phyloP scores from a whole-genome alignment of 2,113 vertebrate species.

The Catharus bicknelli region DNA sequence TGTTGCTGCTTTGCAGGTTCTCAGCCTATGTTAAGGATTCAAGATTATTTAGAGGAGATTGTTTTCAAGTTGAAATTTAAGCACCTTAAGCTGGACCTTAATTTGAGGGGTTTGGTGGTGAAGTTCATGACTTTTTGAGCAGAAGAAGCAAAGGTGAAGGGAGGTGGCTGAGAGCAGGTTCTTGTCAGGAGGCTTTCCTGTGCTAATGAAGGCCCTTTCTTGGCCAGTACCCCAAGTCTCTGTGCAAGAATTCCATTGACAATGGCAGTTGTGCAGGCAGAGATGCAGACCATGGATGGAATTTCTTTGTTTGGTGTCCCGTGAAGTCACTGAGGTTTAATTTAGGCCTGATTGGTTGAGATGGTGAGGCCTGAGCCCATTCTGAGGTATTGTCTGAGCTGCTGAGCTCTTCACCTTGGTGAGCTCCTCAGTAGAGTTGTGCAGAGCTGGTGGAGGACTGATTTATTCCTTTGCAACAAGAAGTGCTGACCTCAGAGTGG shows the following conservation, averaged over 20 bases:
- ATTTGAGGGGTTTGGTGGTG: not conserved
- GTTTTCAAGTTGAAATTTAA: not conserved
- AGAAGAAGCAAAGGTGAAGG: not conserved
- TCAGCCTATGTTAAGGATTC: not conserved
- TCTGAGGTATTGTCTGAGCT: not conserved
- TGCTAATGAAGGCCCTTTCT: not conserved
- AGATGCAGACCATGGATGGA: not conserved
- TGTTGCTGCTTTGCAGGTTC: not conserved
- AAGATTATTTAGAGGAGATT: not conserved
- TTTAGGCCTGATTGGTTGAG: not conserved
- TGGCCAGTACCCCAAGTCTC: fast-evolving
- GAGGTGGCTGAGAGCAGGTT: not conserved
- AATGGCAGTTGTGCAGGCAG: not conserved
- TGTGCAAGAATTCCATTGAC: not conserved
- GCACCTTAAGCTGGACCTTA: not conserved
- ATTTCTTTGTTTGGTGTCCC: not conserved
- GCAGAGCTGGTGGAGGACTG: not conserved
- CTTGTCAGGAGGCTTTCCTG: not conserved
- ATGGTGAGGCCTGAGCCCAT: not conserved
- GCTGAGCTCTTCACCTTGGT: not conserved
- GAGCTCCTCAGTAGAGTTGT: not conserved
- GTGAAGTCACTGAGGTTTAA: not conserved
- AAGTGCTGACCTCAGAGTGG: not conserved
- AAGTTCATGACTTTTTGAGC: not conserved
- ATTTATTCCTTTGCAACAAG: not conserved